These are phyloP conservation scores for Anolis apletophallus DNA, from an alignment of 2,797 vertebrate genomes.

Conservation along the genomic window DNA sequence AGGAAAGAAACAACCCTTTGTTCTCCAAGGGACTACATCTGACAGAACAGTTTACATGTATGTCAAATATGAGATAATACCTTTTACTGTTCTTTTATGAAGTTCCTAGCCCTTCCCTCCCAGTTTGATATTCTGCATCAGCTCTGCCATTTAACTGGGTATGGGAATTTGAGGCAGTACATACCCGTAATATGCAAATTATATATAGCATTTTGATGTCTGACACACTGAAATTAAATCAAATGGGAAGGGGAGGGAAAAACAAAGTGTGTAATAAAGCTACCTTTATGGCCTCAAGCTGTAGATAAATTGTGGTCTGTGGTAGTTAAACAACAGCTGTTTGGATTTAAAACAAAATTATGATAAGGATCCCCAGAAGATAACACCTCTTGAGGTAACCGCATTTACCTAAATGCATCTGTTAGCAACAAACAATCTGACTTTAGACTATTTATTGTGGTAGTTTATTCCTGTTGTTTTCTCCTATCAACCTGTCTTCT, in stretches of 20 bases:
- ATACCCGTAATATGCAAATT: conserved; percentile 82
- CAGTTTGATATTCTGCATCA: conserved; percentile 71
- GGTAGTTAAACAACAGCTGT: conserved; percentile 96
- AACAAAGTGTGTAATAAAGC: conserved; percentile 78
- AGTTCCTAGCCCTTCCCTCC: neutral
- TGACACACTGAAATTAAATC: conserved; percentile 82
- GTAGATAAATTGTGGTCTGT: conserved; percentile 88
- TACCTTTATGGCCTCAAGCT: conserved; percentile 87
- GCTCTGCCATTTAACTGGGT: conserved; percentile 72
- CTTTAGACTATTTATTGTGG: conserved; percentile 67
- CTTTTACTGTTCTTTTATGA: neutral
- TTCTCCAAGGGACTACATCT: conserved; percentile 71
- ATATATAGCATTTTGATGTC: conserved; percentile 74
- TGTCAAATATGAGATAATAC: conserved; percentile 59
- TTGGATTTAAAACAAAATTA: conserved; percentile 94
- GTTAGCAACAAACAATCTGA: conserved; percentile 75
- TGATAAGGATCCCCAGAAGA: conserved; percentile 91
- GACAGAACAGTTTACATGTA: conserved; percentile 73
- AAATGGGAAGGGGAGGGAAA: conserved; percentile 79
- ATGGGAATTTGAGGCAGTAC: conserved; percentile 72
- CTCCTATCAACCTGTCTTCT: conserved; percentile 24
- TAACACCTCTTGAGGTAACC: conserved; percentile 83
- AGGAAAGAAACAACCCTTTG: conserved; percentile 73
- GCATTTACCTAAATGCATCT: conserved; percentile 87
- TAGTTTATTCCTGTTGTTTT: conserved; percentile 71